Evolutionary conservation across 2,888 invertebrate species (phyloP).

Genomic region (Lithodes maja): DNA sequence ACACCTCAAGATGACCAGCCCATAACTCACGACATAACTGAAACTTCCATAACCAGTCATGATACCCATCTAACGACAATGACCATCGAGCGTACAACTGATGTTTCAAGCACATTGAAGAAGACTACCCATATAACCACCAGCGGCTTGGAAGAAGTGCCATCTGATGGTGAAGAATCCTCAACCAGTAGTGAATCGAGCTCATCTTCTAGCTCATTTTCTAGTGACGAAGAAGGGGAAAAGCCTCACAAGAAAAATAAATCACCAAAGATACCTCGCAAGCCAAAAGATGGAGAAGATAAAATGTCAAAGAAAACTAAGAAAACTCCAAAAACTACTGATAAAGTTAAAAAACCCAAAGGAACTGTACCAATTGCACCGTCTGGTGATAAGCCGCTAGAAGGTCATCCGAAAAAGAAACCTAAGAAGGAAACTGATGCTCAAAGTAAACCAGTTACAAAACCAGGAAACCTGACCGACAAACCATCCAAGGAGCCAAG

Average conservation of each 20-base stretch:
- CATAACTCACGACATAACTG: too few species aligned
- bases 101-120: too few species aligned
- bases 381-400: not conserved
- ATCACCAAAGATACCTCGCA: not conserved
- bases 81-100: too few species aligned
- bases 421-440: not conserved
- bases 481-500: slow-evolving; percentile 17
- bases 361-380: not conserved
- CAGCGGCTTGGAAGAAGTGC: not conserved
- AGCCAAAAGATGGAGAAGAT: slow-evolving; percentile 12
- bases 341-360: not conserved
- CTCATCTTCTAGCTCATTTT: not conserved
- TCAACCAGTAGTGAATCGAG: not conserved
- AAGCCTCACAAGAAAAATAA: not conserved
- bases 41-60: too few species aligned
- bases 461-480: not conserved
- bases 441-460: slow-evolving; percentile 13
- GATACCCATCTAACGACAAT: too few species aligned
- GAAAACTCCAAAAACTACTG: not conserved
- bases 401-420: too few species aligned
- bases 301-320: not conserved
- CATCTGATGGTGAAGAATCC: not conserved
- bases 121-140: too few species aligned
- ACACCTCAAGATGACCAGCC: too few species aligned
- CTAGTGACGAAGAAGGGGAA: not conserved